Evolutionary conservation across 2,888 invertebrate species (phyloP), one percentile per base, ranked within the genome.

Genomic region (Drosophila kuntzei): DNA sequence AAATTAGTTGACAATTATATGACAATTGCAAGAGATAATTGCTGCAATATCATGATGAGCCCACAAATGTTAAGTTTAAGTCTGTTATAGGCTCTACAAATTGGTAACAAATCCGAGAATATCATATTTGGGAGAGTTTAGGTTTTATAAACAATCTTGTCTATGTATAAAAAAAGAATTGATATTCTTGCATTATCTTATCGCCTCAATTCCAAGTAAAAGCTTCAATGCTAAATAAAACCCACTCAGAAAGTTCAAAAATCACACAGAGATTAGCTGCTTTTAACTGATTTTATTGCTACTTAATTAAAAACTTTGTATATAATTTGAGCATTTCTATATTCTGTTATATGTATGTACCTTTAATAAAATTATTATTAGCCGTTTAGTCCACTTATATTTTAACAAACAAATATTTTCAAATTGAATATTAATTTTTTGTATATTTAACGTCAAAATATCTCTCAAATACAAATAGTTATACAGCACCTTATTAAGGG

Each of bases 1-100:
- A 71, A 87, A 79, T 83, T 79, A 67, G 82, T 71, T 85, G 66
- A 83, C 80, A 87, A 87, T 83, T 74, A 74, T 68, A 60, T 70
- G 69, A 65, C 71, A 81, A 81, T 78, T 78, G 61, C 12, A 57
- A 50, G 41, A 37, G 44, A 37, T 62, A 64, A 75, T 75, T 65
- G 55, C 37, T 6, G 37, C 37, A 22, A 22, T 46, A 51, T 16
- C 29, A 43, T 2, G 50, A 60, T 43, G 25, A 32, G 14, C 12
- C 4, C 16, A 14, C 54, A 53, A 54, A 34, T 57, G 41, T 16
- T 41, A 29, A 9, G 8, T 4, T 25, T 14, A 4, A 11, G 32
- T n/a, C 6, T 11, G 5, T 6, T 53, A 16, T 39, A 11, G 4
- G 18, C n/a, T 39, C 27, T 3, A 5, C 4, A 36, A 36, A 36